Conservation (phyloP, 2,888 invertebrate species). For the Drosophila tanythrix region DNA sequence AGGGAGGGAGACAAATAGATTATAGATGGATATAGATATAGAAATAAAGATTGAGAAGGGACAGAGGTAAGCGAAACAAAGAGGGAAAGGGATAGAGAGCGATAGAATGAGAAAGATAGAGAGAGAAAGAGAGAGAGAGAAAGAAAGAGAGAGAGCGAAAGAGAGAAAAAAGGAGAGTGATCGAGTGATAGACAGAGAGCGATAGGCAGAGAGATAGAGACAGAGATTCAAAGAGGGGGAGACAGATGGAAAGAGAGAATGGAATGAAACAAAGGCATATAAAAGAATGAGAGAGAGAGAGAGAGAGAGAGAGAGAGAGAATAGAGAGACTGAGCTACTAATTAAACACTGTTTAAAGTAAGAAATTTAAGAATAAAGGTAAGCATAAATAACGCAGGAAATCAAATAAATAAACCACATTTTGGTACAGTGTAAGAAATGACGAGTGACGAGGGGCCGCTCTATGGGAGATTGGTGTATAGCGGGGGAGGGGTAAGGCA, state of each 20-base stretch:
- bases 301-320: fast-evolving
- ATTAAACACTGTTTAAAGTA: background rate
- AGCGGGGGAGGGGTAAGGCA: background rate
- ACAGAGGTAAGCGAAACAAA: background rate
- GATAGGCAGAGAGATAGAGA: background rate
- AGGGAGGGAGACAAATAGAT: background rate
- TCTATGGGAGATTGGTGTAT: background rate
- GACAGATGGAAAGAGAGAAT: background rate
- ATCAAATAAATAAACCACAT: background rate
- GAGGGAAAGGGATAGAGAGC: background rate
- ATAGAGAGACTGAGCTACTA: background rate
- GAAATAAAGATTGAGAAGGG: background rate
- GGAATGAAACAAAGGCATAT: too few species aligned
- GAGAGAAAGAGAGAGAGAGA: background rate
- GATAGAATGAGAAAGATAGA: background rate
- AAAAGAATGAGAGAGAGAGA: too few species aligned
- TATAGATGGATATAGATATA: background rate
- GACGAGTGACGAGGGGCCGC: background rate
- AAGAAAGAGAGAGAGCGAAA: background rate
- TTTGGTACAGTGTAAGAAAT: background rate
- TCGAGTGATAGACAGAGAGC: background rate
- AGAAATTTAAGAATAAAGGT: fast-evolving
- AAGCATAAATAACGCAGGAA: background rate
- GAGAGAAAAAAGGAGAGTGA: background rate
- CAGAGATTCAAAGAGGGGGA: background rate